phyloP scores from a whole-genome alignment of 2,888 invertebrate species.

The Abrostola triplasia region DNA sequence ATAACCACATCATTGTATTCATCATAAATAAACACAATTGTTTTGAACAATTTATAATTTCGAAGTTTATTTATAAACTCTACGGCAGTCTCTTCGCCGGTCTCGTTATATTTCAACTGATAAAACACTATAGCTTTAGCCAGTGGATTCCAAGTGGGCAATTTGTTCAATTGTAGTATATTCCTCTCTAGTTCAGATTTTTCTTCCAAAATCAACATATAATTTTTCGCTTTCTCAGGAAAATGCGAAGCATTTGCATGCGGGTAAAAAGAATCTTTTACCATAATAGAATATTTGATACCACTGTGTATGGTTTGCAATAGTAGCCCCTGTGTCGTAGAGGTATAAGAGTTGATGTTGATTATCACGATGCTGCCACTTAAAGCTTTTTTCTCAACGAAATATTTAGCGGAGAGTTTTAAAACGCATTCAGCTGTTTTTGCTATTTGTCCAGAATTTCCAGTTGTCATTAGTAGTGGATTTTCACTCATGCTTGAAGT shows the following conservation, averaged over 20 bases:
- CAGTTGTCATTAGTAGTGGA: constrained; percentile 75
- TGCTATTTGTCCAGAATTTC: constrained; percentile 75
- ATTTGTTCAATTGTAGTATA: constrained; percentile 81
- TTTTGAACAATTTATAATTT: constrained; percentile 76
- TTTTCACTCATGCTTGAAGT: constrained; percentile 69
- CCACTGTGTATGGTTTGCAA: constrained; percentile 82
- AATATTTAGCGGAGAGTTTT: constrained; percentile 86
- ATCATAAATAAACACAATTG: constrained; percentile 79
- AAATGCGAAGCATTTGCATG: constrained; percentile 87
- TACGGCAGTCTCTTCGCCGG: constrained; percentile 69
- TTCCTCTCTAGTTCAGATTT: constrained; percentile 81
- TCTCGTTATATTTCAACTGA: constrained; percentile 70
- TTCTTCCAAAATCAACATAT: constrained; percentile 86
- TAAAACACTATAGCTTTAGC: constrained; percentile 84
- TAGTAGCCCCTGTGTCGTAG: constrained; percentile 77
- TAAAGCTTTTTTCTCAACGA: constrained; percentile 83
- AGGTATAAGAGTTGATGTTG: constrained; percentile 82
- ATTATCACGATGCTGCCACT: constrained; percentile 86
- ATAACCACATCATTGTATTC: constrained; percentile 70
- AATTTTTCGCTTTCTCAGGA: constrained; percentile 87
- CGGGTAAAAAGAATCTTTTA: constrained; percentile 83
- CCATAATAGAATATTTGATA: constrained; percentile 85
- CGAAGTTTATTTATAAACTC: constrained; percentile 80
- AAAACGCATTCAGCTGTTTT: constrained; percentile 85
- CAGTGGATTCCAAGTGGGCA: constrained; percentile 86